Evolutionary conservation across 2,888 invertebrate genomes (phyloP).

Genomic region (Panzeria rudis): DNA sequence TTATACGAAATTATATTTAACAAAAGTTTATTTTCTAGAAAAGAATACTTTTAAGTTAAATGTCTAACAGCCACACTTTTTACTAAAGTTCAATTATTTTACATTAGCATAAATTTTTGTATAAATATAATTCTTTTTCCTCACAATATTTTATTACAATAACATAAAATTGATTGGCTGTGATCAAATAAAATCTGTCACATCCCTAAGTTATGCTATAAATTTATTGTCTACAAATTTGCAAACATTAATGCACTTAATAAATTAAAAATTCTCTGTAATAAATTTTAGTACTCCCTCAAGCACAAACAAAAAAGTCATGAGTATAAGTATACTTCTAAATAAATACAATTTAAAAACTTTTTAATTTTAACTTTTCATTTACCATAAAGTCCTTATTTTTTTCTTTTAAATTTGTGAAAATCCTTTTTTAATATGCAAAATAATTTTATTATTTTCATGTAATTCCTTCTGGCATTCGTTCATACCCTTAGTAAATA

Average conservation of each 20-base stretch:
- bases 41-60: no score
- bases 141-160: no score
- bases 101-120: no score
- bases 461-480: neutral
- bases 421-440: neutral
- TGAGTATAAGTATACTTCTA: neutral
- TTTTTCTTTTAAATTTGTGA: neutral
- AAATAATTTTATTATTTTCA: neutral
- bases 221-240: conserved; percentile 4
- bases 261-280: conserved; percentile 26
- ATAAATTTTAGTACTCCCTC: conserved; percentile 11
- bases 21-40: no score
- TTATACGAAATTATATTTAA: no score
- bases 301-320: neutral
- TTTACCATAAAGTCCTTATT: no score
- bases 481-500: neutral
- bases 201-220: neutral
- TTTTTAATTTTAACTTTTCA: neutral
- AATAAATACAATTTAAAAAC: neutral
- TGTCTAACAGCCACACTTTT: no score
- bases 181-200: neutral
- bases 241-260: conserved; percentile 10
- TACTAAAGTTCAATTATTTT: no score
- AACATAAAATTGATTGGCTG: neutral
- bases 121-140: no score